Conservation (phyloP, 2,797 vertebrate genomes). For the Muscicapa striata region DNA sequence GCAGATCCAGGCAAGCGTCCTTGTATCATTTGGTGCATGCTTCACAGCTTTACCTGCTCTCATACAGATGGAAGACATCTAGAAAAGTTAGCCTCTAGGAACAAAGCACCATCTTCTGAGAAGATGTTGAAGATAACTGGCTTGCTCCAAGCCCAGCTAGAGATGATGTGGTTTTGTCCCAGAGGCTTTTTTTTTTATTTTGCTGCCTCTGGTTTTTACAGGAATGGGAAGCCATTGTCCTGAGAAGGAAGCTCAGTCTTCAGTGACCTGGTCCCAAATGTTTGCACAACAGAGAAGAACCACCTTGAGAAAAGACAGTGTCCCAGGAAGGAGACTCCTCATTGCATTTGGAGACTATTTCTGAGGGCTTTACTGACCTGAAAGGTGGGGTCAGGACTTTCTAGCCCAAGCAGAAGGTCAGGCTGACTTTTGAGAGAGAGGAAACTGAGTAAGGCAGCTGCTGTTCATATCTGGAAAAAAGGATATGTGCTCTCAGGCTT, state of each 20-base stretch:
- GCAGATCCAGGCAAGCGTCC: background rate
- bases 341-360: background rate
- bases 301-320: fast-evolving
- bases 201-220: background rate
- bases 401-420: background rate
- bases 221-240: background rate
- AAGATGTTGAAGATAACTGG: background rate
- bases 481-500: background rate
- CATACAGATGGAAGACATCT: background rate
- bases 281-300: background rate
- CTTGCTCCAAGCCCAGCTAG: background rate
- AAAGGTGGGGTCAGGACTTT: background rate
- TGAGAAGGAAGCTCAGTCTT: background rate
- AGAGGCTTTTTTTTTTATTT: background rate
- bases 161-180: background rate
- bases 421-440: background rate
- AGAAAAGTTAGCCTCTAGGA: background rate
- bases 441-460: background rate
- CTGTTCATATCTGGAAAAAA: background rate
- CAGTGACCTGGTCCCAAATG: background rate
- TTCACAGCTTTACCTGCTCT: background rate
- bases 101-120: background rate
- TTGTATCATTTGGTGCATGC: fast-evolving
- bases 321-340: background rate
- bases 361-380: background rate